phyloP scores from a whole-genome alignment of 2,888 invertebrate species.

The Drosophila quasianomalipes region DNA sequence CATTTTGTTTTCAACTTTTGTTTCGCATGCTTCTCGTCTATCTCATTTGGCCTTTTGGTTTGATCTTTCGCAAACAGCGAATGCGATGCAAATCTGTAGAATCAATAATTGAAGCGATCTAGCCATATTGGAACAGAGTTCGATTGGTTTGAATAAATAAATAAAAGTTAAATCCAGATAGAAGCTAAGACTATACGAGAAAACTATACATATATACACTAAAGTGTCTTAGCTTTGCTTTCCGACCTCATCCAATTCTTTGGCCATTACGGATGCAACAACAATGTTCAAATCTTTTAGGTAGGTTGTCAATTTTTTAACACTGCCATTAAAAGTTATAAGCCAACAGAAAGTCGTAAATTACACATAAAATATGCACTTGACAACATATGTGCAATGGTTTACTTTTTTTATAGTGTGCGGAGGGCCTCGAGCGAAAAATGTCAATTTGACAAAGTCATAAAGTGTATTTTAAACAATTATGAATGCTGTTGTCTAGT shows the following conservation, averaged over 20 bases:
- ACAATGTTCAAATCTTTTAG: constrained; percentile 1
- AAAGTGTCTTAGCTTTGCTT: background rate
- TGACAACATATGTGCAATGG: constrained; percentile 12
- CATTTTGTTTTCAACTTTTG: constrained; percentile 7
- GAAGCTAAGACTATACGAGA: background rate
- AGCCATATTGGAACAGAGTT: background rate
- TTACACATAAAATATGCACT: constrained; percentile 6
- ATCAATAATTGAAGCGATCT: background rate
- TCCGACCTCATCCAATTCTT: background rate
- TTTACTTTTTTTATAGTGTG: constrained; percentile 2
- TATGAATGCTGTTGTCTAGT: background rate
- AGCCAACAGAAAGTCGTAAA: constrained; percentile 13
- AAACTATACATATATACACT: background rate
- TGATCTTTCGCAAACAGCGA: background rate
- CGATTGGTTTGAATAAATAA: background rate
- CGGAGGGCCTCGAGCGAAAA: background rate
- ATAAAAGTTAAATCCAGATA: background rate
- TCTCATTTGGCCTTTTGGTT: constrained; percentile 1
- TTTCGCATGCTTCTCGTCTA: background rate
- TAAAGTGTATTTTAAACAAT: background rate
- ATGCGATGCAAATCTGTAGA: constrained; percentile 13
- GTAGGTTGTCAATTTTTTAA: constrained; percentile 1
- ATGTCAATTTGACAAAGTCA: background rate
- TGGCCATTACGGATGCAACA: background rate
- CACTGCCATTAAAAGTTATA: constrained; percentile 17